phyloP scores from a whole-genome alignment of 35 echinoderm and acorn worm species.

The Acanthaster planci region DNA sequence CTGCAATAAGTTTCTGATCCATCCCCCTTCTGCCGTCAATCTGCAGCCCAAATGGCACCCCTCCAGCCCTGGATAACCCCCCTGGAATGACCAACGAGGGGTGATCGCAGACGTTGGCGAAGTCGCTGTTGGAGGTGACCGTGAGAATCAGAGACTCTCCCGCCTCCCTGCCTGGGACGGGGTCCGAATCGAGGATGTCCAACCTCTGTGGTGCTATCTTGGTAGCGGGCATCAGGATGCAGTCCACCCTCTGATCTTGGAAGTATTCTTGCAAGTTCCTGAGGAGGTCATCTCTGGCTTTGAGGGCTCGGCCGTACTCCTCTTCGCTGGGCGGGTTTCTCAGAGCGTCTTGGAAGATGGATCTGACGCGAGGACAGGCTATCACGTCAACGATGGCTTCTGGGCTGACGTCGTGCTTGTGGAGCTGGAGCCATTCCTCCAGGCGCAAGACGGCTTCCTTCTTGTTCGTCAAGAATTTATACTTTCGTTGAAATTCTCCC shows the following conservation, averaged over 20 bases:
- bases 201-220: neutral
- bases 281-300: neutral
- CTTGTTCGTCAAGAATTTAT: neutral
- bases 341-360: neutral
- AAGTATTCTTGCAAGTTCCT: neutral
- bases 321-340: neutral
- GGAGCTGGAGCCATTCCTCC: neutral
- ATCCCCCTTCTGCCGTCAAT: neutral
- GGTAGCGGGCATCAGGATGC: slow-evolving; percentile 9
- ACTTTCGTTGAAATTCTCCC: neutral
- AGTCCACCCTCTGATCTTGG: neutral
- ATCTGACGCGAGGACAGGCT: neutral
- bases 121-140: neutral
- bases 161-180: too few species aligned
- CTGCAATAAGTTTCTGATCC: neutral
- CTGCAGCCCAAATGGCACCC: slow-evolving; percentile 1
- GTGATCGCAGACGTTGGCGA: neutral
- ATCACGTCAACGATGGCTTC: neutral
- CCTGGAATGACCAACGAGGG: neutral
- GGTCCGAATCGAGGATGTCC: neutral
- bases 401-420: neutral
- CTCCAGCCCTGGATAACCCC: neutral
- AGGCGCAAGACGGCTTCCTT: neutral
- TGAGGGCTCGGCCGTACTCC: neutral
- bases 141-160: neutral